Evolutionary conservation across 2,888 invertebrate species (phyloP).

Genomic region (Pasiphila rectangulata): DNA sequence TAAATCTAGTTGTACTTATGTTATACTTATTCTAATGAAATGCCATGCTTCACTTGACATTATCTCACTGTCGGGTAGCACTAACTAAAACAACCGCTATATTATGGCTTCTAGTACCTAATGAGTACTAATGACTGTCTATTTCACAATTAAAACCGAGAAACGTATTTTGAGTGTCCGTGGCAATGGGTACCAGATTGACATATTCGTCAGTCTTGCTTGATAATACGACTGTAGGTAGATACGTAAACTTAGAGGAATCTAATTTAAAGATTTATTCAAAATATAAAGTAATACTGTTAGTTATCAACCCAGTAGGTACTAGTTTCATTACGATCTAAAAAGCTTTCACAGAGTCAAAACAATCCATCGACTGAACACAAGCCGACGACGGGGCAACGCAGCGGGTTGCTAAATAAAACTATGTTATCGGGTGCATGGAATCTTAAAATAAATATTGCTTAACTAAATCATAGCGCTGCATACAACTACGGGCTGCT

Average conservation of each 20-base stretch:
- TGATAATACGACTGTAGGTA: constrained; percentile 8
- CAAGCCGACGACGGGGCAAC: background rate
- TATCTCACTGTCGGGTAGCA: constrained; percentile 52
- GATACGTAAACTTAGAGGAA: constrained; percentile 3
- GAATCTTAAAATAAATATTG: constrained; percentile 38
- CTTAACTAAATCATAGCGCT: constrained; percentile 27
- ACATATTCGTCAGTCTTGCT: background rate
- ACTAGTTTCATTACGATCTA: constrained; percentile 6
- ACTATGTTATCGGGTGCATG: constrained; percentile 38
- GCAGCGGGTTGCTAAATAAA: constrained; percentile 5
- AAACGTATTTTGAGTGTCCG: no score
- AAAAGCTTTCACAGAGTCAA: constrained; percentile 29
- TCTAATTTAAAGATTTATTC: constrained; percentile 3
- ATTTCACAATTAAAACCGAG: no score
- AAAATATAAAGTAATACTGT: constrained; percentile 21
- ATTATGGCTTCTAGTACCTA: constrained; percentile 13
- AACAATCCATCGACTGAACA: constrained; percentile 3
- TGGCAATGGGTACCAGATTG: no score
- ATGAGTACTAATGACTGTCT: no score
- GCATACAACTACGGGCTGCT: no score
- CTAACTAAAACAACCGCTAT: constrained; percentile 34
- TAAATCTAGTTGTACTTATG: constrained; percentile 26
- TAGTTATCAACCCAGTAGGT: constrained; percentile 17
- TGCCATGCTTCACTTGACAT: constrained; percentile 54
- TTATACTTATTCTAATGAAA: constrained; percentile 51